Percentiles rank a stretch among this genome's conserved stretches.
Conservation (phyloP, 2,113 vertebrate genomes). For the Oryzias javanicus region DNA sequence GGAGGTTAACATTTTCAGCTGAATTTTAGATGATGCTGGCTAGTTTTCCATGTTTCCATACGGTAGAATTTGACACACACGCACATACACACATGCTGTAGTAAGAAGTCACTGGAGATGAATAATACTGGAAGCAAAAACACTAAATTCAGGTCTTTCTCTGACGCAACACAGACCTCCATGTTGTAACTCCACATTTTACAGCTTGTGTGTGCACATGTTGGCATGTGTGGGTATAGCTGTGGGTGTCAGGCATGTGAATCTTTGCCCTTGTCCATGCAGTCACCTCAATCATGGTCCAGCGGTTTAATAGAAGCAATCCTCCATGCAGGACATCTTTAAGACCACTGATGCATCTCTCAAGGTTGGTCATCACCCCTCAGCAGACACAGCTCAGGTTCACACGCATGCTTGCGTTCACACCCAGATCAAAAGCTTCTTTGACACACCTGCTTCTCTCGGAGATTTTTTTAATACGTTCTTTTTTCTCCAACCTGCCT, state of each 20-base stretch:
- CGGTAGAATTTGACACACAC: slow-evolving; percentile 19
- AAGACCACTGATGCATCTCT: slow-evolving; percentile 36
- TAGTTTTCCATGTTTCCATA: slow-evolving; percentile 26
- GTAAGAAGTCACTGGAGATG: slow-evolving; percentile 1
- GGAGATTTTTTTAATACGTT: slow-evolving; percentile 50
- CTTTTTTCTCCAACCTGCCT: slow-evolving; percentile 20
- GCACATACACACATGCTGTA: not conserved
- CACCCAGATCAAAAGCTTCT: slow-evolving; percentile 48
- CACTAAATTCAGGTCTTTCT: slow-evolving; percentile 42
- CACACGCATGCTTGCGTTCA: slow-evolving; percentile 9
- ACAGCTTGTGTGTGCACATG: slow-evolving; percentile 1
- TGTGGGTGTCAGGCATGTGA: slow-evolving; percentile 4
- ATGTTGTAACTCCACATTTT: slow-evolving; percentile 27
- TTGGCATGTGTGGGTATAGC: slow-evolving; percentile 9
- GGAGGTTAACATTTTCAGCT: slow-evolving; percentile 23
- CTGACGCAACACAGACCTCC: slow-evolving; percentile 22
- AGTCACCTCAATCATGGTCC: slow-evolving; percentile 30
- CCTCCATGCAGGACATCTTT: slow-evolving; percentile 35
- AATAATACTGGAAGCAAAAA: slow-evolving; percentile 27
- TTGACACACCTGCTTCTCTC: slow-evolving; percentile 27
- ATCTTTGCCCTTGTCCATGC: slow-evolving; percentile 35
- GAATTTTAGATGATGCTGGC: slow-evolving; percentile 32
- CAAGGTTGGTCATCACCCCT: slow-evolving; percentile 51
- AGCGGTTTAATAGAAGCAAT: slow-evolving; percentile 41
- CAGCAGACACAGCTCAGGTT: slow-evolving; percentile 8